These are phyloP conservation scores for Halichoerus grypus DNA, from an alignment of 2,113 vertebrate genomes.

Conservation along the genomic window DNA sequence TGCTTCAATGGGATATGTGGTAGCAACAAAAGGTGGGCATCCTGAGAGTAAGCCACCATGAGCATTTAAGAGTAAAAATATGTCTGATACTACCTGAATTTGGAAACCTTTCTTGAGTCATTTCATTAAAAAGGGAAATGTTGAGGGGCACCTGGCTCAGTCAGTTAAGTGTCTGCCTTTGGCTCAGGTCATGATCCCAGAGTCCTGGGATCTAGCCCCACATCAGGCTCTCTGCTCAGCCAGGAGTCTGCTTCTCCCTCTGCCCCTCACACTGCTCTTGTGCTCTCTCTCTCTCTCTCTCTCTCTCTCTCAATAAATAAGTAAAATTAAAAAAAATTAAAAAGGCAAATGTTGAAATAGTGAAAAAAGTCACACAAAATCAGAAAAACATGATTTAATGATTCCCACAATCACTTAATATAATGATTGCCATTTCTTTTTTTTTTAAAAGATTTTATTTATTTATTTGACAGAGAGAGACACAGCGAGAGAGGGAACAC, in stretches of 20 bases:
- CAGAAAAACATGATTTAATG: not conserved
- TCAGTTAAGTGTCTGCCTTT: too few relatives aligned
- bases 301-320: too few relatives aligned
- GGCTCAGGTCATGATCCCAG: too few relatives aligned
- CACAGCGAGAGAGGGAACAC: too few relatives aligned
- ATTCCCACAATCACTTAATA: not conserved
- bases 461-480: too few relatives aligned
- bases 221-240: too few relatives aligned
- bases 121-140: not conserved
- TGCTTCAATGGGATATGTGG: not conserved
- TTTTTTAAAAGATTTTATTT: too few relatives aligned
- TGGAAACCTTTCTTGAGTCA: not conserved
- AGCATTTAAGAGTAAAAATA: constrained; percentile 60
- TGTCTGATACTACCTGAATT: not conserved
- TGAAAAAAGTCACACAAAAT: not conserved
- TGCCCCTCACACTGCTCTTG: too few relatives aligned
- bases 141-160: not conserved
- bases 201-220: too few relatives aligned
- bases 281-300: too few relatives aligned
- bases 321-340: not conserved
- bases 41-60: fast-evolving
- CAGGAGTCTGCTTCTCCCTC: too few relatives aligned
- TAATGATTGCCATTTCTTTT: too few relatives aligned
- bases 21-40: not conserved
- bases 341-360: not conserved